Conservation (phyloP, 2,888 invertebrate species). For the Spodoptera picta region DNA sequence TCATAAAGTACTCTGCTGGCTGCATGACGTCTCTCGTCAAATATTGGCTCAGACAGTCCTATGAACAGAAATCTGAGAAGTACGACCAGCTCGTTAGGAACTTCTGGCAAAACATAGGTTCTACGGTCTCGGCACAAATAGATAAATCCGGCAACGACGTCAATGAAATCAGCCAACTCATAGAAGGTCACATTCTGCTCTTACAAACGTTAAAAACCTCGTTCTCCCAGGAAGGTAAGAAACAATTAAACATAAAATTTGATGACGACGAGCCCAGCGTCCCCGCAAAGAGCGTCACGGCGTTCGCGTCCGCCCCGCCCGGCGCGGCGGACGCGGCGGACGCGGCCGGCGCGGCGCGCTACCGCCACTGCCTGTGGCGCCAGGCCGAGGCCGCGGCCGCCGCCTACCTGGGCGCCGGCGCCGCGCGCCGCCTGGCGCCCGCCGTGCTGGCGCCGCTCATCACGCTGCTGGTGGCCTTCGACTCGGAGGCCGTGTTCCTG, state of each 20-base stretch:
- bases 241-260: constrained; percentile 69
- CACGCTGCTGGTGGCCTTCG: constrained; percentile 88
- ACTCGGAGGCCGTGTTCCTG: constrained; percentile 85
- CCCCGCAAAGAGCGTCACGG: not conserved
- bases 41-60: constrained; percentile 74
- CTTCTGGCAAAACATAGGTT: constrained; percentile 79
- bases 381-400: constrained; percentile 82
- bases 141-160: constrained; percentile 76
- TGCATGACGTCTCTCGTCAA: constrained; percentile 69
- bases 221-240: constrained; percentile 64
- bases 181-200: constrained; percentile 75
- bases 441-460: constrained; percentile 86
- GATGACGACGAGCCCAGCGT: constrained; percentile 57
- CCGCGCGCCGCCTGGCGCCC: constrained; percentile 71
- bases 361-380: constrained; percentile 79
- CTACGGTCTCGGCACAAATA: constrained; percentile 67
- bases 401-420: constrained; percentile 87
- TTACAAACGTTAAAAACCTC: constrained; percentile 69
- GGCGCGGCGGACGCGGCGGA: constrained; percentile 39
- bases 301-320: not conserved
- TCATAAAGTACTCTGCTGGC: constrained; percentile 66
- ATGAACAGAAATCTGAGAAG: constrained; percentile 57
- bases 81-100: constrained; percentile 74
- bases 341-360: constrained; percentile 64
- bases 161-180: constrained; percentile 77